Base-by-base conservation (phyloP, 2,113 vertebrate genomes). In the Xenopus laevis region DNA sequence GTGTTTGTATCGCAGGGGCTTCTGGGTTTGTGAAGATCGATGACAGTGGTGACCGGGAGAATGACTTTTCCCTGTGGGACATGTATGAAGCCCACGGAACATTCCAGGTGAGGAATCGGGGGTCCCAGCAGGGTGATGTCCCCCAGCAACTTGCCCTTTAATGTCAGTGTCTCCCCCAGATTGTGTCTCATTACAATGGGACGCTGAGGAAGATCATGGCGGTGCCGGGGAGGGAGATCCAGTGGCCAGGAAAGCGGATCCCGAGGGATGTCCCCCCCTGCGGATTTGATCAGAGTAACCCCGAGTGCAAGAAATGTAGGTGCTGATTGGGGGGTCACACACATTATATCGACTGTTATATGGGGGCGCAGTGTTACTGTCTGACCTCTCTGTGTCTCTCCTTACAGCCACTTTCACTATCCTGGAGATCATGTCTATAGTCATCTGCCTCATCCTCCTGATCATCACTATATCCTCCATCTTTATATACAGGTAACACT, bases 31-130 rank as follows among this genome's bases (percentile, higher is more conserved):
- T 96, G 79, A 89, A 88, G 82, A 94, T 97, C 7, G 95, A 98
- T 0, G 84, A 89, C 79, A 86, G 85, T 0, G 95, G 95, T 0
- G 95, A 98, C 74, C 87, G 95, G 72, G 92, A 97, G 84, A 89
- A 88, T 0, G 94, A 97, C 82, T 97, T 93, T 10, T 92, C 95
- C 8, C 82, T 97, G 12, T 98, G 96, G 96, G 95, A 96, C 86
- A 92, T 94, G 94, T 83, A 80, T 0, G 85, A 96, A 6, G 58
- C 65, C 0, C 81, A 71, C 0, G 94, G 93, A 2, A 78, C 84
- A 18, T 98, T 94, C 81, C 86, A 95, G 92, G 94, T 96, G 82
- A 60, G 40, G 1, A 33, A 33, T 6, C 30, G n/a, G n/a, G n/a
- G n/a, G n/a, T n/a, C n/a, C n/a, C n/a, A n/a, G n/a, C n/a, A n/a